Percentiles rank a stretch among this genome's conserved stretches.
phyloP scores from a whole-genome alignment of 2,113 vertebrate genomes.

The Parus major region DNA sequence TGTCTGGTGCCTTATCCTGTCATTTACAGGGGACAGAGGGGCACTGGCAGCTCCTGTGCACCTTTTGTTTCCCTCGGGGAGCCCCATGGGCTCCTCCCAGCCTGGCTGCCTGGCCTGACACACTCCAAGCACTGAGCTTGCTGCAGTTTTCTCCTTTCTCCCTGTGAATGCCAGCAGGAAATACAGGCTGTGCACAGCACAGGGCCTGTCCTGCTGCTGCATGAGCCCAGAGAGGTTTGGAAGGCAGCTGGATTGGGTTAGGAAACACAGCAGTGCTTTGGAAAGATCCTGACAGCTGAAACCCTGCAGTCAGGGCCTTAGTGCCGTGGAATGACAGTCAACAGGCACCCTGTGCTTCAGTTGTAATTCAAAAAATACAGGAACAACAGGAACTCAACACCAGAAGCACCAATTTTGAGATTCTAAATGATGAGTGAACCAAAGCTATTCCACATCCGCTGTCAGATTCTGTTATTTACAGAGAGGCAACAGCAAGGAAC shows the following conservation, averaged over 20 bases:
- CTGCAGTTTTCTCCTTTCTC: not conserved
- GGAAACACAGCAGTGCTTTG: not conserved
- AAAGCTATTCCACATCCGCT: not conserved
- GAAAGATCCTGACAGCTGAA: not conserved
- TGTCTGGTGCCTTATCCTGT: not conserved
- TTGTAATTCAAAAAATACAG: not conserved
- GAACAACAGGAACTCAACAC: not conserved
- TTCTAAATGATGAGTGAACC: not conserved
- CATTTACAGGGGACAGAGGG: not conserved
- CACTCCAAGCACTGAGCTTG: not conserved
- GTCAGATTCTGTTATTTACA: not conserved
- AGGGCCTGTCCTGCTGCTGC: not conserved
- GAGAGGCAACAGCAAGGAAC: not conserved
- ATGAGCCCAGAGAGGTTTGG: not conserved
- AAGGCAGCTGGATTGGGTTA: not conserved
- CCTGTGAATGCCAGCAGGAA: not conserved
- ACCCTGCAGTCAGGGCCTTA: not conserved
- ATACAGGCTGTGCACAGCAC: not conserved
- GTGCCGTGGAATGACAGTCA: not conserved
- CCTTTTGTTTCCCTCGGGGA: not conserved
- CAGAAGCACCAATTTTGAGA: not conserved
- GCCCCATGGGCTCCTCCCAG: not conserved
- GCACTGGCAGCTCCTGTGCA: fast-evolving
- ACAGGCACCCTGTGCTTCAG: not conserved
- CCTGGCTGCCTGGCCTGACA: not conserved